Base-by-base conservation (phyloP, 2,888 invertebrate genomes). In the Leptarthrus brevirostris region DNA sequence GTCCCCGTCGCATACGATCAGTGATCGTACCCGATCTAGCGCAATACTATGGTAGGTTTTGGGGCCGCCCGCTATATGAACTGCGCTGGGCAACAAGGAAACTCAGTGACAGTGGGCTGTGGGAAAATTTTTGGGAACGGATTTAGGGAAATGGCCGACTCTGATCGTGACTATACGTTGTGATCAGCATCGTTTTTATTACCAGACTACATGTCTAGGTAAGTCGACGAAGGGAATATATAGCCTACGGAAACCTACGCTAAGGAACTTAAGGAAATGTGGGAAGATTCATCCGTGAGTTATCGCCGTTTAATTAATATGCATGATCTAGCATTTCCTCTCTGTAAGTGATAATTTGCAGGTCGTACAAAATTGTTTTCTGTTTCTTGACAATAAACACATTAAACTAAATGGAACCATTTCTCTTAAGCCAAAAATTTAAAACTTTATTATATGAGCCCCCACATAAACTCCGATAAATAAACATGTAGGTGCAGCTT, bases 51-150 rank as follows among this genome's bases (percentile, higher is more conserved):
- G 52, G 54, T 54, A 71, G 53, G n/a, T 54, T 54, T 71, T 54
- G 54, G 40, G 71, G 54, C 71, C 54, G 69, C 52, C 52, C 69
- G 69, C 69, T 69, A 69, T 69, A 6, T 10, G 54, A 3, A 14
- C 24, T 14, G 6, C 6, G 24, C n/a, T 26, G 26, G 52, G 5
- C 3, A 49, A 26, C 16, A 8, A 10, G 47, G 44, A 47, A 56
- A 56, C 16, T 26, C 18, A 36, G 26, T 6, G 61, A 30, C 18
- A 36, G 26, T 6, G 61, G 47, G 47, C 61, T 72, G 61, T 72
- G 72, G 72, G 72, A 72, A 72, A 61, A 24, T 61, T 49, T 49
- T 58, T 26, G 49, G 22, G 34, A 72, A 61, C 34, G 58, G 58
- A 47, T 56, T 61, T 72, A 26, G 49, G 58, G 20, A 22, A 36